These are phyloP conservation scores for Hormaphis cornu DNA, from an alignment of 1,140 invertebrate genomes.

Conservation along the genomic window DNA sequence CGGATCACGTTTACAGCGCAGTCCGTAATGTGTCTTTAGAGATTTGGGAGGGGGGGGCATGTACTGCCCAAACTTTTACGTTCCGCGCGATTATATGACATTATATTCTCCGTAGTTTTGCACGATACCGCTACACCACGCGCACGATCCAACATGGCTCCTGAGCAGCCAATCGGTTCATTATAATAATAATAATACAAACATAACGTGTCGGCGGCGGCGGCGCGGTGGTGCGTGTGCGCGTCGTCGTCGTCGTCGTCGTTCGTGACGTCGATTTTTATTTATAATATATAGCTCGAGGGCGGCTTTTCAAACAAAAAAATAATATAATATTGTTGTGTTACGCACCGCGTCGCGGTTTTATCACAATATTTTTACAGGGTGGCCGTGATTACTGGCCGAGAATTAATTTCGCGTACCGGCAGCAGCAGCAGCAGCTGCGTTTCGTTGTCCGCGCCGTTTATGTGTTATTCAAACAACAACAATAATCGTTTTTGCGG, in stretches of 20 bases:
- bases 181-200: no score
- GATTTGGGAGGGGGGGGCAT: no score
- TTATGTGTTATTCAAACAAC: background rate
- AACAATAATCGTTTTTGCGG: slow-evolving; percentile 17
- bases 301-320: no score
- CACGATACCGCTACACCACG: background rate
- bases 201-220: no score
- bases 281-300: no score
- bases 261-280: background rate
- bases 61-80: no score
- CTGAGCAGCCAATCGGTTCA: slow-evolving; percentile 10
- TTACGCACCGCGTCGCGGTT: no score
- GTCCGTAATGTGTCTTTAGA: no score
- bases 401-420: slow-evolving; percentile 17
- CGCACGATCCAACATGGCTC: slow-evolving; percentile 17
- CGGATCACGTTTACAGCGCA: no score
- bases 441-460: slow-evolving; percentile 8
- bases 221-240: no score
- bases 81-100: no score
- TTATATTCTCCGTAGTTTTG: background rate
- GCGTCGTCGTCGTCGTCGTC: background rate
- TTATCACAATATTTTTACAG: slow-evolving; percentile 21
- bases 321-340: no score
- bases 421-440: background rate
- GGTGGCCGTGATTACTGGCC: background rate